Base-by-base conservation (phyloP, 2,113 vertebrate genomes). In the Tragelaphus buxtoni region DNA sequence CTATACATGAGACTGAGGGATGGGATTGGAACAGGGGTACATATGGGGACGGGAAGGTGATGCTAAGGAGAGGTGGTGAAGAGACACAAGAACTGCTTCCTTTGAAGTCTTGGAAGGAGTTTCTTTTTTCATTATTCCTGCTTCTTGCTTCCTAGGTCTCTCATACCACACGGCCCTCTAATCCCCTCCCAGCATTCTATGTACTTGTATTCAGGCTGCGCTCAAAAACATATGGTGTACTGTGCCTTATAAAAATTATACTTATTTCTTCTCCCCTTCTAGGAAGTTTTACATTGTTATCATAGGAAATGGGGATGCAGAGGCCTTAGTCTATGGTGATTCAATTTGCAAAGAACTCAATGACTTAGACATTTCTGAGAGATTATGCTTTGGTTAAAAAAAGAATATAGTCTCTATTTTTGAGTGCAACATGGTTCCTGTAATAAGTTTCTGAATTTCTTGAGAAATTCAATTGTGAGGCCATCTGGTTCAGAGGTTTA, bases 371-470 rank as follows among this genome's bases (percentile, higher is more conserved):
- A 51, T 95, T 94, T 97, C 85, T 96, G 79, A 77, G 55, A 32
- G 72, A 81, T 84, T 76, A 90, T 69, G 17, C 45, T 97, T 45
- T 53, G 56, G 81, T 90, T 17, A 84, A 92, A 80, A 84, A 89
- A 60, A 61, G 6, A 9, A 16, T 17, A 2, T 55, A 91, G 90
- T 88, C 18, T 94, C 16, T 77, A 42, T 84, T 74, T 94, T 85
- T 35, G 93, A 91, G 30, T 72, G 24, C 74, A 89, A 55, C 11
- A 69, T 65, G 26, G 76, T 94, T 97, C 80, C 96, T 97, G 90
- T 95, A 97, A 97, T 96, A 97, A 92, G 84, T 96, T 96, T 96
- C 79, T n/a, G 28, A 96, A 94, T 98, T 97, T 96, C 97, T 96
- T 55, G 69, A 88, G 95, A 97, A 97, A 97, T 97, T 96, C 65